These are phyloP conservation scores for Neomicropteryx cornuta DNA, from an alignment of 1,140 invertebrate genomes.

Conservation along the genomic window DNA sequence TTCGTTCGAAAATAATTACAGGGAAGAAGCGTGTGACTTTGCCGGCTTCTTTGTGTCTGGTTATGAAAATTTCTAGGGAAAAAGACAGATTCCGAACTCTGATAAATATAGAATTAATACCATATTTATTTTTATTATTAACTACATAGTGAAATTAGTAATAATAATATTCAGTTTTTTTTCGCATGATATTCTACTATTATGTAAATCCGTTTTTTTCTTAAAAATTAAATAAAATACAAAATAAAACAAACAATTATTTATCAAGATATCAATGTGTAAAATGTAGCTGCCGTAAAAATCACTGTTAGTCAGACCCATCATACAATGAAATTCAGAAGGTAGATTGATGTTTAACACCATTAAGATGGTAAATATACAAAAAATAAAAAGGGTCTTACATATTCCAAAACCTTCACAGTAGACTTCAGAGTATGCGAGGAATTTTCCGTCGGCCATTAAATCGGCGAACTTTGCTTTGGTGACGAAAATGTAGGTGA, in stretches of 20 bases:
- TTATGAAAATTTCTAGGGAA: too few species aligned
- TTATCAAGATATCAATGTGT: background rate
- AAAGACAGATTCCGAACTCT: too few species aligned
- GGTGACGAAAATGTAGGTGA: slow-evolving; percentile 20
- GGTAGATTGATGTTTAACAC: slow-evolving; percentile 2
- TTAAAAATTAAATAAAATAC: slow-evolving; percentile 6
- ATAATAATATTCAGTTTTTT: too few species aligned
- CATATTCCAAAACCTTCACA: slow-evolving; percentile 34
- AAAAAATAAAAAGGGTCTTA: slow-evolving; percentile 11
- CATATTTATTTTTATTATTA: too few species aligned
- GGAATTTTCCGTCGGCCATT: slow-evolving; percentile 28
- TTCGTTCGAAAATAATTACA: too few species aligned
- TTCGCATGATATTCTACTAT: too few species aligned
- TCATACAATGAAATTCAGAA: slow-evolving; percentile 3
- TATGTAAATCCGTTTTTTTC: too few species aligned
- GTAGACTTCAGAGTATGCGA: slow-evolving; percentile 29
- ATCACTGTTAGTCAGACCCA: background rate
- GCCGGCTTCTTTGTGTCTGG: too few species aligned
- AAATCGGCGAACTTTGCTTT: slow-evolving; percentile 28
- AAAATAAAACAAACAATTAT: slow-evolving; percentile 3
- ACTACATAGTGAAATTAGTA: too few species aligned
- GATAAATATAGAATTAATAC: too few species aligned
- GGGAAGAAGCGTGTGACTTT: too few species aligned
- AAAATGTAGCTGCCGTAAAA: background rate
- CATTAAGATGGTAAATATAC: slow-evolving; percentile 4